Evolutionary conservation across 1,140 invertebrate species (phyloP).

Genomic region (Diachasmimorpha longicaudata): DNA sequence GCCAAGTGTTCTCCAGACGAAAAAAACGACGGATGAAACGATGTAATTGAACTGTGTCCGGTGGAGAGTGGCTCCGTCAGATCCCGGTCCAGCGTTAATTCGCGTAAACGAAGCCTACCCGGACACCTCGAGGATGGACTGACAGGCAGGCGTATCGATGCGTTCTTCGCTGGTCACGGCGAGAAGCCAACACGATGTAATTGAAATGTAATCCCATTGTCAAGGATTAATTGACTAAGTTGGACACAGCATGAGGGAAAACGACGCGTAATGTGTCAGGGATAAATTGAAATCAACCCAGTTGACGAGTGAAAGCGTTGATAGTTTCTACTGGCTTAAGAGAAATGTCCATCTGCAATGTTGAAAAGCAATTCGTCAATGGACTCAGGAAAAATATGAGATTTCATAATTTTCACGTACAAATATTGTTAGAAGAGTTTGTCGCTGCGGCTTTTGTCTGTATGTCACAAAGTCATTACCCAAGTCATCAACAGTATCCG

Average conservation of each 20-base stretch:
- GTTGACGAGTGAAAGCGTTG: too few relatives aligned
- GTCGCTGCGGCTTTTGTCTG: too few relatives aligned
- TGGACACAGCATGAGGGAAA: neutral
- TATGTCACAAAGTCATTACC: too few relatives aligned
- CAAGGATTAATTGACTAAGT: conserved; percentile 52
- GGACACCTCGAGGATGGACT: neutral
- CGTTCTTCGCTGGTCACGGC: neutral
- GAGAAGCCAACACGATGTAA: conserved; percentile 38
- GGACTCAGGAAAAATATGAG: too few relatives aligned
- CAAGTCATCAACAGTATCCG: too few relatives aligned
- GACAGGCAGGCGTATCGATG: conserved; percentile 12
- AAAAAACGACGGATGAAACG: neutral
- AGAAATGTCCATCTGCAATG: too few relatives aligned
- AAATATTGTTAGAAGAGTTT: too few relatives aligned
- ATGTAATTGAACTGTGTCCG: neutral
- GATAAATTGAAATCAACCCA: neutral
- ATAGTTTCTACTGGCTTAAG: too few relatives aligned
- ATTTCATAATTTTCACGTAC: too few relatives aligned
- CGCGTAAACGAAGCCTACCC: neutral
- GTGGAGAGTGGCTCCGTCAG: neutral
- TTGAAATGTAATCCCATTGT: conserved; percentile 59
- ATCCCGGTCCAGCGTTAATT: neutral
- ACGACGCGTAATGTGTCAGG: neutral
- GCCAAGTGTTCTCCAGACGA: neutral
- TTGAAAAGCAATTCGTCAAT: too few relatives aligned